Evolutionary conservation across 2,888 invertebrate species (phyloP).

Genomic region (Tinea trinotella): DNA sequence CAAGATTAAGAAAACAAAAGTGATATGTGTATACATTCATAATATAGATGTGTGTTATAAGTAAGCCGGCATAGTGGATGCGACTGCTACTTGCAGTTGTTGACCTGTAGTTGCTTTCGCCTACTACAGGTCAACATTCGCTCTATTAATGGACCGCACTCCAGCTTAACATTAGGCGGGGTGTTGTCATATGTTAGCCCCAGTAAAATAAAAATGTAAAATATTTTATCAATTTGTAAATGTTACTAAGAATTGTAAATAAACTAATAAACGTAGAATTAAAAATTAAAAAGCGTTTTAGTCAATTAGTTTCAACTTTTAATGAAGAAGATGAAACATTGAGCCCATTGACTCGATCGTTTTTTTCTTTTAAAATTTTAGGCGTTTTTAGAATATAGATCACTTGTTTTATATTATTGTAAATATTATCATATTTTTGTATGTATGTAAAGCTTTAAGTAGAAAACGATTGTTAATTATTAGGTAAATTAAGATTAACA

Average conservation of each 20-base stretch:
- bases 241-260: neutral
- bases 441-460: constrained; percentile 11
- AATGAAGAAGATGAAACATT: constrained; percentile 7
- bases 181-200: too few relatives aligned
- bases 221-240: too few relatives aligned
- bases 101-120: too few relatives aligned
- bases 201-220: too few relatives aligned
- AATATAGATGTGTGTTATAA: too few relatives aligned
- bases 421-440: neutral
- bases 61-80: too few relatives aligned
- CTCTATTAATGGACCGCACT: too few relatives aligned
- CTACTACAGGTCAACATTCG: too few relatives aligned
- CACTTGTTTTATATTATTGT: neutral
- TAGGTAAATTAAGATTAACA: neutral
- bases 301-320: constrained; percentile 16
- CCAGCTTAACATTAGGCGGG: too few relatives aligned
- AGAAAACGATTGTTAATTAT: neutral
- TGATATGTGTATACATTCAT: neutral
- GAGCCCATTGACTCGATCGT: constrained; percentile 8
- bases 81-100: too few relatives aligned
- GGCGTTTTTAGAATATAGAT: neutral
- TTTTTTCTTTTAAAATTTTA: constrained; percentile 2
- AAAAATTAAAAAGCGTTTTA: constrained; percentile 9
- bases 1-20: neutral
- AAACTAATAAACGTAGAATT: neutral